Conservation (phyloP, 2,113 vertebrate species). For the Pteruthius melanotis region DNA sequence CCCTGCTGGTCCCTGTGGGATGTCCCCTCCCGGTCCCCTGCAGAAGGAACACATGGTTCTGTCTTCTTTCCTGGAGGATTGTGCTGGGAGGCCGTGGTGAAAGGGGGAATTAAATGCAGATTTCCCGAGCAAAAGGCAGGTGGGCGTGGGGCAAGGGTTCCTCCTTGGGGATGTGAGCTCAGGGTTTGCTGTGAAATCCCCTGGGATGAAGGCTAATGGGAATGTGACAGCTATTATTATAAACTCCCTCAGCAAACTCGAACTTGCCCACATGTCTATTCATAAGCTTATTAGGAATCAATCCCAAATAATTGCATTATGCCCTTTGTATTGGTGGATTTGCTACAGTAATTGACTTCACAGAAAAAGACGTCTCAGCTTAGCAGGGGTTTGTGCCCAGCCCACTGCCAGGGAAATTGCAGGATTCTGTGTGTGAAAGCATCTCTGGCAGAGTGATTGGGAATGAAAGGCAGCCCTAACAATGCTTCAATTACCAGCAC, state of each 20-base stretch:
- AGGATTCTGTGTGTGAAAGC: not conserved
- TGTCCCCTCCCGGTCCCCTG: not conserved
- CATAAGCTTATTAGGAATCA: constrained; percentile 42
- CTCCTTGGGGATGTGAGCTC: not conserved
- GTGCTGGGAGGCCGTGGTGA: not conserved
- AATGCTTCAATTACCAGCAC: not conserved
- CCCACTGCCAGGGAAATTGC: not conserved
- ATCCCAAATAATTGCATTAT: constrained; percentile 38
- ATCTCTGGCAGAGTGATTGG: not conserved
- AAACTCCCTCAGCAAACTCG: constrained; percentile 19
- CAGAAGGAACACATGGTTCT: fast-evolving
- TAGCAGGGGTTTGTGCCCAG: not conserved
- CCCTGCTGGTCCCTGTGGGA: fast-evolving
- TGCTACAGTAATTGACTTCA: constrained; percentile 25
- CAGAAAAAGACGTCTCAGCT: not conserved
- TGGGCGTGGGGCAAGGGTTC: not conserved
- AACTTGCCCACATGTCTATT: constrained; percentile 4
- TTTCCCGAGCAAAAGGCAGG: not conserved
- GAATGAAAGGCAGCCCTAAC: not conserved
- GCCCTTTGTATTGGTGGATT: constrained; percentile 27
- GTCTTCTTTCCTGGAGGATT: not conserved
- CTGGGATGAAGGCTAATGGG: not conserved
- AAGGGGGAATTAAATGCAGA: not conserved
- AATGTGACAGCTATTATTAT: constrained; percentile 1
- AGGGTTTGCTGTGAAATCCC: not conserved